Base-by-base conservation (phyloP, 2,888 invertebrate species). In the Drosophila sordidula region DNA sequence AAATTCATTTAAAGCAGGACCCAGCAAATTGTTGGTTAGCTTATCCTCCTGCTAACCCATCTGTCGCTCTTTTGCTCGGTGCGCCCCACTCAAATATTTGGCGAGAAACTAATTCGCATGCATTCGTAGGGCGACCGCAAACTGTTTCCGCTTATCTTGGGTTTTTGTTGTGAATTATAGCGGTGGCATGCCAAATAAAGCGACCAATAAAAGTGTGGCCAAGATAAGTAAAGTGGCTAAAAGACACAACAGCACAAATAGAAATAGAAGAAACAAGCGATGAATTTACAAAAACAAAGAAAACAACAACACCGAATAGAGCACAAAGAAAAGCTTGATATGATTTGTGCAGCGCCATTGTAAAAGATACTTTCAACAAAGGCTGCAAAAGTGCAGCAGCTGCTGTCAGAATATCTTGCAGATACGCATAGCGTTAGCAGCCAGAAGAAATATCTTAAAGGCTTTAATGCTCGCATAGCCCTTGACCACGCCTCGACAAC, bases 181-280 rank as follows among this genome's bases (percentile, higher is more conserved):
- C 72, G 58, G 58, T 67, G 76, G 70, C 67, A 52, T 64, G 82
- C 82, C 82, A 82, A 87, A 87, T 89, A 78, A 82, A 79, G 80
- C 41, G 79, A 58, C 82, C 86, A 87, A 83, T 88, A 88, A 78
- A 85, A 83, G 71, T 88, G 79, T 72, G 83, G 80, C 79, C 73
- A 67, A 73, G 83, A 88, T 88, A 86, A 89, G 80, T 73, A 74
- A 70, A 87, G 69, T 75, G 85, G 67, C 69, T 44, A 62, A 72
- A 58, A 72, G 41, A 50, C 36, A 64, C 36, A 46, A 9, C 63
- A 70, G 42, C 64, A 41, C 29, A 64, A 18, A 46, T n/a, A 52
- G 41, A 50, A 66, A 34, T 34, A 12, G 12, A 34, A 45, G 34
- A 38, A 46, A 25, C 52, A 32, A 42, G 59, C 55, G 44, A 47